phyloP scores from a whole-genome alignment of 2,113 vertebrate genomes.

The Arvicanthis niloticus region DNA sequence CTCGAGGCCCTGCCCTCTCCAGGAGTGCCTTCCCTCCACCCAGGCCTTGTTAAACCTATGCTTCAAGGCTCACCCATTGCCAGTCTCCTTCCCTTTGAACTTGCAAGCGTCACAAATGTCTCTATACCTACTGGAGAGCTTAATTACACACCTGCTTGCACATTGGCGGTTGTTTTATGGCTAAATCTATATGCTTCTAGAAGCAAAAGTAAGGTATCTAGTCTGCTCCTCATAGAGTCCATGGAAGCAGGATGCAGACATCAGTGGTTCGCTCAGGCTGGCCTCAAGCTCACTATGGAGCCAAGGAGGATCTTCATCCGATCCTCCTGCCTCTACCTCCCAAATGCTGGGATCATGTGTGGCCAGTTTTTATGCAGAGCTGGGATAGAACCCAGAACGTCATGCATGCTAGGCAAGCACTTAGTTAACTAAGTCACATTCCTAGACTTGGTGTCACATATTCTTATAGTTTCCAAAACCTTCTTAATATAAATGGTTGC shows the following conservation, averaged over 20 bases:
- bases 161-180: slow-evolving; percentile 67
- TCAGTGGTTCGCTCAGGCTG: not conserved
- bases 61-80: not conserved
- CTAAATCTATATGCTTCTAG: slow-evolving; percentile 58
- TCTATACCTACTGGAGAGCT: slow-evolving; percentile 15
- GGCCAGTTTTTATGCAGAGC: not conserved
- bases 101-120: slow-evolving; percentile 50
- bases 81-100: slow-evolving; percentile 73
- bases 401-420: not conserved
- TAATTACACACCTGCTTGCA: slow-evolving; percentile 75
- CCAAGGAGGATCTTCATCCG: not conserved
- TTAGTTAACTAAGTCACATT: not conserved
- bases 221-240: not conserved
- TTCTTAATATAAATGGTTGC: not conserved
- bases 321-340: not conserved
- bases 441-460: not conserved
- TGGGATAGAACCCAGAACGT: not conserved
- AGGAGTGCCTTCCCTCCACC: not conserved
- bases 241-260: not conserved
- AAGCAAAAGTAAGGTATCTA: slow-evolving; percentile 47
- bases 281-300: not conserved
- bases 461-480: not conserved
- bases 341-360: not conserved
- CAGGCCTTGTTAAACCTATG: not conserved
- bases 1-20: not conserved